A percentile compares a stretch with the other conserved stretches of the same genome.
Conservation (phyloP, 2,113 vertebrate species). For the Ceratotherium simum region DNA sequence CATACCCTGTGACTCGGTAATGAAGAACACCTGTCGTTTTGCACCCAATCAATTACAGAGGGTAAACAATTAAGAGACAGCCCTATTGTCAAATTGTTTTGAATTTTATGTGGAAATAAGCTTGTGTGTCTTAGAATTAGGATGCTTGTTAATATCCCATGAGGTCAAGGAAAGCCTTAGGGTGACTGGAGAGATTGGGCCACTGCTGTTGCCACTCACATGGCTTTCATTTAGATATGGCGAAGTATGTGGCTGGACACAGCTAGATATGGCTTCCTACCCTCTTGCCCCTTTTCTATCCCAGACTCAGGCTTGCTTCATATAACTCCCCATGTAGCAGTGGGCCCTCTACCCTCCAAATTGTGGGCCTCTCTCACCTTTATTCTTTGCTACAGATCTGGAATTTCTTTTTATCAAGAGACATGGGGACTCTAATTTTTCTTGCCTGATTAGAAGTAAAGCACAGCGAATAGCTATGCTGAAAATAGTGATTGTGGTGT, state of each 20-base stretch:
- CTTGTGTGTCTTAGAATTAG: not conserved
- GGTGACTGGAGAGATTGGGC: not conserved
- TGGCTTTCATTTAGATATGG: not conserved
- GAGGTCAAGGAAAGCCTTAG: not conserved
- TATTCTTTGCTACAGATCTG: not conserved
- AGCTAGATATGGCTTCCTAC: not conserved
- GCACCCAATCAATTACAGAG: not conserved
- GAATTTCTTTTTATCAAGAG: not conserved
- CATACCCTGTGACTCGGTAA: not conserved
- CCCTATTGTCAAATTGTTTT: not conserved
- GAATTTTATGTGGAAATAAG: not conserved
- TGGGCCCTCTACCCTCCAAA: not conserved
- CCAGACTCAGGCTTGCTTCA: not conserved
- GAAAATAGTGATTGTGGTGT: not conserved
- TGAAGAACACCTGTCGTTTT: not conserved
- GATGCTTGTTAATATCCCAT: not conserved
- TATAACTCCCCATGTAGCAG: not conserved
- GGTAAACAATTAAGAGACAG: not conserved
- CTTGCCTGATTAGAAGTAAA: not conserved
- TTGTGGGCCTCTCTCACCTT: not conserved
- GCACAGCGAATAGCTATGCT: not conserved
- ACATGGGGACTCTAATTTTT: not conserved
- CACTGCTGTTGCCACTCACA: fast-evolving
- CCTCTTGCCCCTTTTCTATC: not conserved
- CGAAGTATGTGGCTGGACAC: not conserved